A percentile compares a stretch with the other conserved stretches of the same genome.
These are phyloP conservation scores for Anthopleura xanthogrammica DNA, from an alignment of 92 coral and sea anemone species.

Conservation along the genomic window DNA sequence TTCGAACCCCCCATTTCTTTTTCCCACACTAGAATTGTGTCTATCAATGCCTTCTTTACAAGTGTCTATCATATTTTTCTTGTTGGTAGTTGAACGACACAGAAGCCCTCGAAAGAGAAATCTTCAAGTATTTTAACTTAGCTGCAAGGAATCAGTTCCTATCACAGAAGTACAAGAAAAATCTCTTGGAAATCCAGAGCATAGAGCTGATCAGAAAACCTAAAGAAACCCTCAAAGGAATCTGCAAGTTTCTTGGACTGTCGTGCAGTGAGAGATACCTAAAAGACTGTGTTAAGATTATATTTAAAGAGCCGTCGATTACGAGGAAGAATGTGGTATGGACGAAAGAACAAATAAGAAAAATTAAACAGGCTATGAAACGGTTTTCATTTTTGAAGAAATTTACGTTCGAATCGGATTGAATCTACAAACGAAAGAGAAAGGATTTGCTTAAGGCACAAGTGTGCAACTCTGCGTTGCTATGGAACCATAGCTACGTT, in stretches of 20 bases:
- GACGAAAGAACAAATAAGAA: conserved; percentile 53
- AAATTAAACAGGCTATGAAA: conserved; percentile 39
- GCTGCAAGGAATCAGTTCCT: conserved; percentile 59
- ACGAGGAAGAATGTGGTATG: conserved; percentile 75
- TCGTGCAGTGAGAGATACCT: conserved; percentile 66
- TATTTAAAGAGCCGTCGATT: conserved; percentile 61
- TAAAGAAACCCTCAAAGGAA: conserved; percentile 38
- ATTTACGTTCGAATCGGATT: conserved; percentile 57
- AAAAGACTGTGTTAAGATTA: conserved; percentile 69
- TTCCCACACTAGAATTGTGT: too few species aligned
- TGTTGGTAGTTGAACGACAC: conserved; percentile 61
- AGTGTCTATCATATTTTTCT: background rate
- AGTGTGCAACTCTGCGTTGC: background rate
- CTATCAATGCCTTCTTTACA: too few species aligned
- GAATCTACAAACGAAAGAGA: background rate
- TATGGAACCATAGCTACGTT: background rate
- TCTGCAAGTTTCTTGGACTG: conserved; percentile 75
- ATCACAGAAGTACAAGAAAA: conserved; percentile 30
- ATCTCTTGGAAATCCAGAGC: conserved; percentile 70
- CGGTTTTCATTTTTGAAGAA: conserved; percentile 59
- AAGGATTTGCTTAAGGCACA: background rate
- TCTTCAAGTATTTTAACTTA: conserved; percentile 45
- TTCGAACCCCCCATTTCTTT: too few species aligned
- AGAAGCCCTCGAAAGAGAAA: conserved; percentile 42
- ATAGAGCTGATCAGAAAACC: conserved; percentile 65